These are phyloP conservation scores for Alviniconcha marisindica DNA, from an alignment of 1,140 invertebrate species.

Conservation along the genomic window DNA sequence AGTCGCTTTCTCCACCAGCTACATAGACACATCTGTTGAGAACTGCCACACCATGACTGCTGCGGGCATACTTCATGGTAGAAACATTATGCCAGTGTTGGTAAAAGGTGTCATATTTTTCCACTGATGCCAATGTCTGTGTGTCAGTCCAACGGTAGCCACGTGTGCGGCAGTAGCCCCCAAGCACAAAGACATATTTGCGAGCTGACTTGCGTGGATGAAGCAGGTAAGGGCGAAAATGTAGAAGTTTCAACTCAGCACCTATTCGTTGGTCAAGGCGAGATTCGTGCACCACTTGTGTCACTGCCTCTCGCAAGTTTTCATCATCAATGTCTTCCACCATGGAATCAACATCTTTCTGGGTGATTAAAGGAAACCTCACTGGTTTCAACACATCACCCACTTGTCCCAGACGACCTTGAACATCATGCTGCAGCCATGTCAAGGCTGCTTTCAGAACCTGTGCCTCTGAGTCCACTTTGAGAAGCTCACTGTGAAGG, in stretches of 20 bases:
- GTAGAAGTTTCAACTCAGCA: constrained; percentile 44
- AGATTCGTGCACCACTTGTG: constrained; percentile 58
- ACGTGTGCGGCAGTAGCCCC: constrained; percentile 58
- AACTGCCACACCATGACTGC: constrained; percentile 58
- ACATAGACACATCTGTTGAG: constrained; percentile 64
- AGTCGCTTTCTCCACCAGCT: constrained; percentile 81
- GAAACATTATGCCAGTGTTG: constrained; percentile 58
- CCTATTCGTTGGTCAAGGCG: constrained; percentile 44
- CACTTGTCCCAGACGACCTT: constrained; percentile 40
- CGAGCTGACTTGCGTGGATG: constrained; percentile 60
- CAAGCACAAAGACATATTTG: constrained; percentile 79
- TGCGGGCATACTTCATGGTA: constrained; percentile 54
- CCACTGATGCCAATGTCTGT: constrained; percentile 58
- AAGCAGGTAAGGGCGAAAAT: constrained; percentile 47
- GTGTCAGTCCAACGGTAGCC: constrained; percentile 77
- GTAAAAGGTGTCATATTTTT: constrained; percentile 61
- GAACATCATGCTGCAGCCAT: constrained; percentile 62
- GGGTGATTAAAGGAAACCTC: constrained; percentile 61
- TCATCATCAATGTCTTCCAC: constrained; percentile 54
- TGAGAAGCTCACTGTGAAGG: constrained; percentile 60
- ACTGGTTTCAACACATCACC: constrained; percentile 60
- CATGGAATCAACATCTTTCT: constrained; percentile 52
- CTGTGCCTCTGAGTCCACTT: constrained; percentile 75
- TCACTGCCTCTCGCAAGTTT: constrained; percentile 63
- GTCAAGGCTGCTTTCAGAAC: constrained; percentile 77